These are phyloP conservation scores for Hippolais icterina DNA, from an alignment of 2,113 vertebrate genomes.

Conservation along the genomic window DNA sequence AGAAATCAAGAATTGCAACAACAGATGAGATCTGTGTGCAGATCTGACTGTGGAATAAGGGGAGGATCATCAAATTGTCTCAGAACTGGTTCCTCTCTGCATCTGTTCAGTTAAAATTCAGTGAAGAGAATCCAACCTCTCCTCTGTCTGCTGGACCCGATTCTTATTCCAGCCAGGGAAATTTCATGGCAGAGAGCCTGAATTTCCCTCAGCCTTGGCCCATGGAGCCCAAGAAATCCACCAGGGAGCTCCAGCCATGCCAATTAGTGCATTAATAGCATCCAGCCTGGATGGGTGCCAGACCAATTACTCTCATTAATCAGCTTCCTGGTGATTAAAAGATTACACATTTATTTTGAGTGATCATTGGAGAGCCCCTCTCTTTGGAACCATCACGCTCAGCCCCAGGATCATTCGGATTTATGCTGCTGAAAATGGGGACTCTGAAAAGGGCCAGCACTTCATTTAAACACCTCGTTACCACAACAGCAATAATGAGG, in stretches of 20 bases:
- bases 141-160: background rate
- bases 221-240: background rate
- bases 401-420: constrained; percentile 20
- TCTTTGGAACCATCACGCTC: background rate
- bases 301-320: background rate
- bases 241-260: background rate
- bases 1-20: background rate
- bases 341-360: background rate
- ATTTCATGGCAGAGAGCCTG: background rate
- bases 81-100: background rate
- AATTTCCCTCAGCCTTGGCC: background rate
- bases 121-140: background rate
- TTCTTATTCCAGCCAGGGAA: background rate
- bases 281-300: background rate
- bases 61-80: background rate
- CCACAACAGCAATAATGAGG: background rate
- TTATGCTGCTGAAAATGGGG: constrained; percentile 11
- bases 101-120: background rate
- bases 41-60: fast-evolving
- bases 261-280: background rate
- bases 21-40: background rate
- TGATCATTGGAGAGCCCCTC: background rate
- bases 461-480: background rate
- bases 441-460: background rate
- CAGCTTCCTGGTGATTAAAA: background rate